phyloP scores from a whole-genome alignment of 2,113 vertebrate genomes.

The Lycaon pictus region DNA sequence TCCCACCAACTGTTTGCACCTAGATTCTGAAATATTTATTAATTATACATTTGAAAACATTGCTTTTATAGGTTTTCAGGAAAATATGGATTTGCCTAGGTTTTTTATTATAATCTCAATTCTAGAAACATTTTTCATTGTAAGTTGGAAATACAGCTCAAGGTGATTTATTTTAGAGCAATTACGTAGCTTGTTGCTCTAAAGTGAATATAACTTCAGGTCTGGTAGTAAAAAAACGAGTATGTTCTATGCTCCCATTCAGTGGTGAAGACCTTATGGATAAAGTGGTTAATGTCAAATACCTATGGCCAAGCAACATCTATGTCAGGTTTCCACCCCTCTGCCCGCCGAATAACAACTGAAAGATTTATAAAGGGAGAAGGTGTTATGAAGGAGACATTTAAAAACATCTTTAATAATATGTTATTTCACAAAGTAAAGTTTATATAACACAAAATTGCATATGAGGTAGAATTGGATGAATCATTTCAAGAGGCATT shows the following conservation, averaged over 20 bases:
- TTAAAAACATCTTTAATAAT: neutral
- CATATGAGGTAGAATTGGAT: neutral
- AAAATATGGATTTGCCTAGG: neutral
- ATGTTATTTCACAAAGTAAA: neutral
- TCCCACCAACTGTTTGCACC: neutral
- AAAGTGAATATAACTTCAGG: neutral
- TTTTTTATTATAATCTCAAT: slow-evolving; percentile 17
- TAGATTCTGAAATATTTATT: slow-evolving; percentile 38
- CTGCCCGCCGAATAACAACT: rapidly evolving
- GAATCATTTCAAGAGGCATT: slow-evolving; percentile 41
- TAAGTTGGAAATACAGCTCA: slow-evolving; percentile 15
- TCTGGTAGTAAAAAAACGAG: neutral
- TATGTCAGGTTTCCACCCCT: neutral
- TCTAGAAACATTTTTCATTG: neutral
- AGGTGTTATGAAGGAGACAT: neutral
- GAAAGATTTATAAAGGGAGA: slow-evolving; percentile 28
- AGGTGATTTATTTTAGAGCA: neutral
- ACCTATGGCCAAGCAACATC: neutral
- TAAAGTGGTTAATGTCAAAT: neutral
- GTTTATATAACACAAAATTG: neutral
- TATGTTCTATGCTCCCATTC: neutral
- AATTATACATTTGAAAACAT: neutral
- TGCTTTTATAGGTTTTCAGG: neutral
- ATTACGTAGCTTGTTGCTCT: neutral
- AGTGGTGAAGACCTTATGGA: neutral